A percentile compares a stretch with the other conserved stretches of the same genome.
phyloP scores from a whole-genome alignment of 2,113 vertebrate species.

The Amazona guildingii region DNA sequence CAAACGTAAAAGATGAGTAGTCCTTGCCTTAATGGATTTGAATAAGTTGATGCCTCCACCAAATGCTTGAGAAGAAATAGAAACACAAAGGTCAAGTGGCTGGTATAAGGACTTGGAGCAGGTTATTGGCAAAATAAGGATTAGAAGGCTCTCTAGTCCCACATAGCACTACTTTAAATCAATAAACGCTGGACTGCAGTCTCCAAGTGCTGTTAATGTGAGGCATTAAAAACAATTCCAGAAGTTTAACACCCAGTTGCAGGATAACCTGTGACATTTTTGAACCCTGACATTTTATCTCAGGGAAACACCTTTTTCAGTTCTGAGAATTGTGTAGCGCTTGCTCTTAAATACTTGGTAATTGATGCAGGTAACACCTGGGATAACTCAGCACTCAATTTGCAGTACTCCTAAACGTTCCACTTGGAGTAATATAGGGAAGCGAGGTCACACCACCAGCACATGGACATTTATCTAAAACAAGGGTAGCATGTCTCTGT shows the following conservation, averaged over 20 bases:
- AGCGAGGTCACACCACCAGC: background rate
- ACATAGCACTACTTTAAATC: background rate
- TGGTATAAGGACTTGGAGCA: background rate
- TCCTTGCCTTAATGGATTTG: background rate
- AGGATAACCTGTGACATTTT: conserved; percentile 8
- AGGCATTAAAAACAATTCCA: background rate
- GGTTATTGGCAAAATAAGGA: background rate
- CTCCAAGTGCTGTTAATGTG: background rate
- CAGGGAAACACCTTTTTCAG: background rate
- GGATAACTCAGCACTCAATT: background rate
- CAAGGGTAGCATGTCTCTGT: background rate
- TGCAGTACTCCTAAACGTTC: background rate
- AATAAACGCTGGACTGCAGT: background rate
- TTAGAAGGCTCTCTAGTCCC: background rate
- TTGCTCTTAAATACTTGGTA: conserved; percentile 8
- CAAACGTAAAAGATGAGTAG: background rate
- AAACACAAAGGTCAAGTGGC: background rate
- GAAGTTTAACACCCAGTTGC: background rate
- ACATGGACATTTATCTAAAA: background rate
- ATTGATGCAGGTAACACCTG: conserved; percentile 5
- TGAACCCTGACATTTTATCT: background rate
- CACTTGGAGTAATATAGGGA: background rate
- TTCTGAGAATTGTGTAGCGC: background rate
- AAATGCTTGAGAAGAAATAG: background rate
- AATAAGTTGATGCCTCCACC: background rate